These are phyloP conservation scores for Brachystomella parvula DNA, from an alignment of 1,140 invertebrate genomes.

Conservation along the genomic window DNA sequence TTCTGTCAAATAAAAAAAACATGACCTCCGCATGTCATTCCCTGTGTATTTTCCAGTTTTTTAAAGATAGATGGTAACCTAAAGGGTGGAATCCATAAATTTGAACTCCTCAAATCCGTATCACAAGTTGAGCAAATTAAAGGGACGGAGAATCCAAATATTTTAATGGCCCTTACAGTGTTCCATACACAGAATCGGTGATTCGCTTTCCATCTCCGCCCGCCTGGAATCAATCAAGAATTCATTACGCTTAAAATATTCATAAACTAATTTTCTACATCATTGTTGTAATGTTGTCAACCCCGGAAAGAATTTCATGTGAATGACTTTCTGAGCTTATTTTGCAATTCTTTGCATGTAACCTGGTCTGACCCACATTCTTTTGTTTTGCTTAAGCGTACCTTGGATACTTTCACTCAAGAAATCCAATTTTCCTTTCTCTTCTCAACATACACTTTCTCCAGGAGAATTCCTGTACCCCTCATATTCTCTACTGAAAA, in stretches of 20 bases:
- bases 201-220: constrained; percentile 48
- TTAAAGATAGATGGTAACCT: constrained; percentile 45
- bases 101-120: constrained; percentile 50
- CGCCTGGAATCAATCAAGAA: background rate
- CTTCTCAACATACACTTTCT: background rate
- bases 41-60: background rate
- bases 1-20: constrained; percentile 46
- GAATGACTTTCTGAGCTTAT: background rate
- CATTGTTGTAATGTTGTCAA: background rate
- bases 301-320: background rate
- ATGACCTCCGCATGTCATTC: too few species aligned
- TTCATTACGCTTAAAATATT: background rate
- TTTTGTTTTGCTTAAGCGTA: background rate
- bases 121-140: constrained; percentile 61
- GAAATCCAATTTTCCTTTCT: background rate
- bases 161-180: constrained; percentile 61
- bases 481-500: background rate
- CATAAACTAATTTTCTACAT: background rate
- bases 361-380: background rate
- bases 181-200: constrained; percentile 70
- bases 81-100: constrained; percentile 61
- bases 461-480: background rate
- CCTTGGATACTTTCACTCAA: background rate
- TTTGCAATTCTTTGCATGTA: background rate
- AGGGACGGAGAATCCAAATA: constrained; percentile 65